Conservation (phyloP, 2,888 invertebrate genomes). For the Tillus elongatus region DNA sequence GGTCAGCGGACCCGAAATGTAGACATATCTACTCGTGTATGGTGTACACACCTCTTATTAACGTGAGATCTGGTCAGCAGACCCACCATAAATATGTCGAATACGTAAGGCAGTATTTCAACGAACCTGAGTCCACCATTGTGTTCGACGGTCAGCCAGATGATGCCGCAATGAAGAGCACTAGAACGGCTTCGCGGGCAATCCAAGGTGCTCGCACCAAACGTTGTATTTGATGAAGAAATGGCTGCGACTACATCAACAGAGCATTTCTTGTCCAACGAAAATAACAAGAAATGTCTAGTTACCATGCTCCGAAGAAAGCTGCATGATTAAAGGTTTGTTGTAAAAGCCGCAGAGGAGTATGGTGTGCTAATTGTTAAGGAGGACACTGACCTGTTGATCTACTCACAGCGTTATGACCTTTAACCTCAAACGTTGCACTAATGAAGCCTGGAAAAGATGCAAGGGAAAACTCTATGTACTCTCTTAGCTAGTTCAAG, state of each 20-base stretch:
- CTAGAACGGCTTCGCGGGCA: constrained; percentile 1
- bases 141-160: too few species aligned
- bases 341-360: background rate
- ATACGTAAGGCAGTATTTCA: too few species aligned
- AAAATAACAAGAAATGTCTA: constrained; percentile 3
- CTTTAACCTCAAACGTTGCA: constrained; percentile 1
- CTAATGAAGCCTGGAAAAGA: constrained; percentile 1
- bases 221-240: background rate
- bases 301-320: background rate
- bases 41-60: too few species aligned
- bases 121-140: too few species aligned
- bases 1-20: too few species aligned
- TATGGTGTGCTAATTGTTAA: background rate
- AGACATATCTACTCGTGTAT: too few species aligned
- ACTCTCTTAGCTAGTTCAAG: constrained; percentile 2
- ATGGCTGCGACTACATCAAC: constrained; percentile 1
- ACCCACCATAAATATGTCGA: too few species aligned
- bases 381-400: background rate
- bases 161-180: too few species aligned
- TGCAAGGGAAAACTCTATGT: background rate
- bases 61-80: too few species aligned
- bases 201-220: constrained; percentile 1
- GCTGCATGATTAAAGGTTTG: constrained; percentile 1
- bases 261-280: constrained; percentile 1
- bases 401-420: background rate